Percentiles rank a stretch among this genome's conserved stretches.
These are phyloP conservation scores for Macrobrachium rosenbergii DNA, from an alignment of 1,140 invertebrate genomes.

Conservation along the genomic window DNA sequence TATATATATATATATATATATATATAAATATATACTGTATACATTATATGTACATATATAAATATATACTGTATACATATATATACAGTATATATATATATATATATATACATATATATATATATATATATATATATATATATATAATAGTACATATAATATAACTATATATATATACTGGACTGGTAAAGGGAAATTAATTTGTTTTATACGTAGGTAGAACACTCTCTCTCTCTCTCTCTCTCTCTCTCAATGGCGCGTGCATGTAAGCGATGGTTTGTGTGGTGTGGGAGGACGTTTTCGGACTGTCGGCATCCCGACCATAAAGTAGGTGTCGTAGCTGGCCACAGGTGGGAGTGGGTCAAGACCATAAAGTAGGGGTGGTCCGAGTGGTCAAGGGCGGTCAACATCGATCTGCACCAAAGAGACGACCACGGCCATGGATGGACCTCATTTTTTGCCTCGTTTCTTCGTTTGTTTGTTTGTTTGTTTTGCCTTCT, in stretches of 20 bases:
- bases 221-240: too few relatives aligned
- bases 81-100: background rate
- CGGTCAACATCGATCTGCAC: slow-evolving; percentile 4
- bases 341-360: background rate
- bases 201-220: background rate
- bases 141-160: background rate
- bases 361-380: background rate
- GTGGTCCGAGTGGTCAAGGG: background rate
- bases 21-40: too few relatives aligned
- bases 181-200: too few relatives aligned
- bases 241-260: too few relatives aligned
- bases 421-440: background rate
- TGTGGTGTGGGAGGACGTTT: background rate
- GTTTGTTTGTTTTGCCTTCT: too few relatives aligned
- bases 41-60: background rate
- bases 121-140: background rate
- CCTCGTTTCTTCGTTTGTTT: too few relatives aligned
- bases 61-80: background rate
- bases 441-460: background rate
- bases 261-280: too few relatives aligned
- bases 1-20: background rate
- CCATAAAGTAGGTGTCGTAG: too few relatives aligned
- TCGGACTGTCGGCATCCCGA: too few relatives aligned
- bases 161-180: background rate
- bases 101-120: background rate